A percentile compares a stretch with the other conserved stretches of the same genome.
These are phyloP conservation scores for Phyllotreta striolata DNA, from an alignment of 2,888 invertebrate genomes.

Conservation along the genomic window DNA sequence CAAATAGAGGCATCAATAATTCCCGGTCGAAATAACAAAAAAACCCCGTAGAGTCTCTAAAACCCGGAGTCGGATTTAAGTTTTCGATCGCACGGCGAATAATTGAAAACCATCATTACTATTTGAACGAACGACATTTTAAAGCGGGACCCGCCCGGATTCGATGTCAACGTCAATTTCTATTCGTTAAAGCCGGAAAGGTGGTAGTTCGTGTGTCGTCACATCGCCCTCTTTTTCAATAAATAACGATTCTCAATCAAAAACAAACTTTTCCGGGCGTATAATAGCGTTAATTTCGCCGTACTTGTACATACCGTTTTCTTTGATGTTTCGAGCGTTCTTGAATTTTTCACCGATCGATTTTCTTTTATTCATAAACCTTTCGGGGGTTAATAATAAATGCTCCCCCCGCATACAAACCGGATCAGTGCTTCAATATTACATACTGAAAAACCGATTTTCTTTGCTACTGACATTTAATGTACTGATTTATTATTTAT, in stretches of 20 bases:
- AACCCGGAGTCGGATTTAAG: constrained; percentile 46
- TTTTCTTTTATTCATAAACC: constrained; percentile 44
- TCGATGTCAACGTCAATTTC: constrained; percentile 52
- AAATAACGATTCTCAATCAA: constrained; percentile 51
- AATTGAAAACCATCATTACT: constrained; percentile 53
- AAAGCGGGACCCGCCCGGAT: constrained; percentile 48
- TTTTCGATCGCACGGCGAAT: constrained; percentile 55
- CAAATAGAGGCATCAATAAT: too few relatives aligned
- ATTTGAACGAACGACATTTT: constrained; percentile 55
- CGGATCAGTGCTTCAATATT: too few relatives aligned
- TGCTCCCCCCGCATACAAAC: too few relatives aligned
- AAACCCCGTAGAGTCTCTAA: too few relatives aligned
- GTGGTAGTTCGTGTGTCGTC: constrained; percentile 55
- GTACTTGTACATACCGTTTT: constrained; percentile 20
- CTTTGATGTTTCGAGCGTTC: constrained; percentile 47
- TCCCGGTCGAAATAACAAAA: too few relatives aligned
- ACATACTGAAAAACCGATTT: too few relatives aligned
- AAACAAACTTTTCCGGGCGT: constrained; percentile 46
- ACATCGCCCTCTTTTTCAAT: constrained; percentile 45
- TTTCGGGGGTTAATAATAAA: too few relatives aligned
- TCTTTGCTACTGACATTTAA: too few relatives aligned
- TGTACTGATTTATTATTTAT: too few relatives aligned
- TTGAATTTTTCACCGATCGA: constrained; percentile 45
- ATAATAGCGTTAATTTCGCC: constrained; percentile 43
- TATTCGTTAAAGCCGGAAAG: constrained; percentile 55